Percentiles rank a stretch among this genome's conserved stretches.
phyloP scores from a whole-genome alignment of 2,113 vertebrate species.

The Sclerurus mexicanus region DNA sequence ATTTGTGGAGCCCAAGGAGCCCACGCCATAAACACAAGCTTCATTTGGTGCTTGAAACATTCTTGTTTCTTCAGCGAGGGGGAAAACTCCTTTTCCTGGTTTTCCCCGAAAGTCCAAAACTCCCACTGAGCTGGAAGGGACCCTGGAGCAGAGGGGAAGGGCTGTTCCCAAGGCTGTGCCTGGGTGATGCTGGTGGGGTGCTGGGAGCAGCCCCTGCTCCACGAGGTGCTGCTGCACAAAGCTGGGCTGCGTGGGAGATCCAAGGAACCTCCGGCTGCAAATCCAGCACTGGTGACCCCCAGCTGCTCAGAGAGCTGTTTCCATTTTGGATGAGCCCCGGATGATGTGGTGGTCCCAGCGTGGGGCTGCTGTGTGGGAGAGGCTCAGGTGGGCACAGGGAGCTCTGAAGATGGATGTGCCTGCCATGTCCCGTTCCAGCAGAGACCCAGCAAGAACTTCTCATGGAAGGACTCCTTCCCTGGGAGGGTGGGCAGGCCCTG shows the following conservation, averaged over 20 bases:
- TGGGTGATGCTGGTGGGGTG: not conserved
- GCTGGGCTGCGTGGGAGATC: not conserved
- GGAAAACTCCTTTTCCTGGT: not conserved
- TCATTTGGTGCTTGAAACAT: rapidly evolving
- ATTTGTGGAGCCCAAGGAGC: not conserved
- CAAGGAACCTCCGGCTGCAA: not conserved
- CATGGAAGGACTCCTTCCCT: too few relatives aligned
- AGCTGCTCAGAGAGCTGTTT: not conserved
- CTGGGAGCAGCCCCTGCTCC: not conserved
- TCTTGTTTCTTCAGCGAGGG: not conserved
- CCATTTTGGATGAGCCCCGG: not conserved
- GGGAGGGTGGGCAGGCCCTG: too few relatives aligned
- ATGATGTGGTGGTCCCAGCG: too few relatives aligned
- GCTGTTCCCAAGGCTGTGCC: not conserved
- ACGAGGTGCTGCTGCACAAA: not conserved
- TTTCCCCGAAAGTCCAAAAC: not conserved
- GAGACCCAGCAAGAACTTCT: too few relatives aligned
- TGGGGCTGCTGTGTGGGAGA: too few relatives aligned
- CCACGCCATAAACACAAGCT: rapidly evolving
- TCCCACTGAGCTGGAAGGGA: not conserved
- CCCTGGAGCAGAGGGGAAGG: not conserved
- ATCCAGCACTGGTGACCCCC: not conserved
- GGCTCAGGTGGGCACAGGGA: too few relatives aligned
- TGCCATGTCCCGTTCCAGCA: too few relatives aligned
- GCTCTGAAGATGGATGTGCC: too few relatives aligned